These are phyloP conservation scores for Aphelenchoides avenae DNA, from an alignment of 1,140 invertebrate species.

Conservation along the genomic window DNA sequence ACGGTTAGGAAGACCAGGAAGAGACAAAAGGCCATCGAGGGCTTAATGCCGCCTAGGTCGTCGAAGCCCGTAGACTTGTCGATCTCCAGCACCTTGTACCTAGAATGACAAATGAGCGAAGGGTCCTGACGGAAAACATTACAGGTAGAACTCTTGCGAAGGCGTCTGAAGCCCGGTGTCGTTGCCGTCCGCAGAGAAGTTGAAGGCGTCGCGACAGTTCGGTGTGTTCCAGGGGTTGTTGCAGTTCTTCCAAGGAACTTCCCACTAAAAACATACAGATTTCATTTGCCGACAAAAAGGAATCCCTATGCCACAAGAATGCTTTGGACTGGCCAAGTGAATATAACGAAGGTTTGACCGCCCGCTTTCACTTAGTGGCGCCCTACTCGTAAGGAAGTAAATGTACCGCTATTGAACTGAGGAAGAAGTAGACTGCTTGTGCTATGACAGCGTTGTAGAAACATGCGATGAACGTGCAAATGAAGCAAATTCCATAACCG, in stretches of 20 bases:
- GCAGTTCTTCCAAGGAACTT: constrained; percentile 86
- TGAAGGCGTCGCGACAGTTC: constrained; percentile 68
- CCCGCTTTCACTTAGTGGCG: too few relatives aligned
- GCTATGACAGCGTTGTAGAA: constrained; percentile 97
- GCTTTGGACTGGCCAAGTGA: too few relatives aligned
- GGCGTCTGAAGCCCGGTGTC: constrained; percentile 59
- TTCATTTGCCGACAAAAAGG: too few relatives aligned
- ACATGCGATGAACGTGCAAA: constrained; percentile 93
- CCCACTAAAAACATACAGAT: constrained; percentile 56
- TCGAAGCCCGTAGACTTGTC: constrained; percentile 77
- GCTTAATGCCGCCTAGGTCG: constrained; percentile 77
- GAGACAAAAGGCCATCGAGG: constrained; percentile 79
- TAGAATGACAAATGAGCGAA: constrained; percentile 62
- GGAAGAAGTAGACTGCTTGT: constrained; percentile 89
- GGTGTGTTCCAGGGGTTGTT: constrained; percentile 84
- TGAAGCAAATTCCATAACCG: constrained; percentile 89
- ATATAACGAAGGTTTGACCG: too few relatives aligned
- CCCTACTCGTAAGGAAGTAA: neutral
- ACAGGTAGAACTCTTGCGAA: constrained; percentile 55
- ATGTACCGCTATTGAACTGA: constrained; percentile 60
- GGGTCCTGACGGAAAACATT: too few relatives aligned
- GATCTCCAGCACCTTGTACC: constrained; percentile 76
- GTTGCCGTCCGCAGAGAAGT: constrained; percentile 42
- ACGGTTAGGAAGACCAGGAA: constrained; percentile 85
- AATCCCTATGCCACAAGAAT: too few relatives aligned